Evolutionary conservation across 2,797 vertebrate genomes (phyloP), one percentile per base, ranked within the genome.

Genomic region (Molossus alvarezi): DNA sequence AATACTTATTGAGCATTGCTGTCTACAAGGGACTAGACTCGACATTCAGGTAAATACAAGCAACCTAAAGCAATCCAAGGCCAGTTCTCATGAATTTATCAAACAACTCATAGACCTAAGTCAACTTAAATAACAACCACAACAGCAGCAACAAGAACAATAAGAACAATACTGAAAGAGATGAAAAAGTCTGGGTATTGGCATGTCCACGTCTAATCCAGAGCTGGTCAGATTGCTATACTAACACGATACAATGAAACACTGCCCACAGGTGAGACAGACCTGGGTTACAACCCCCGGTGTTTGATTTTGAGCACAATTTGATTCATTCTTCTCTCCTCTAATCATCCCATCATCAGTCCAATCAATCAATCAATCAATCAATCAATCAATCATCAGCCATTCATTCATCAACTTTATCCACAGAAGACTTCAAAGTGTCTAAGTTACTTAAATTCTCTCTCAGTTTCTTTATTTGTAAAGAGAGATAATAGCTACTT

Each of bases 401-500:
- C 9, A 75, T 6, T 17, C 23, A 37, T 5, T 25, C 37, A 69
- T 55, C 64, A 20, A 18, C 21, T 84, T 77, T 51, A 77, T 45
- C 62, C 79, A 65, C 9, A 25, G 51, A 41, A 82, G 55, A 88
- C 58, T 72, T 83, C 71, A 88, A 62, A 88, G 45, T 27, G n/a
- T n/a, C 33, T 33, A 33, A 83, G 11, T 94, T 60, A 90, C 41
- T 82, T 75, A 79, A n/a, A 48, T 75, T 73, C 1, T 58, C n/a
- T 84, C 29, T 86, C 67, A 45, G 12, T 80, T 81, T 93, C 27
- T 79, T 53, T 75, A 60, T n/a, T 57, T 91, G 13, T 72, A 58
- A 90, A 79, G 17, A 8, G 33, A 82, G 27, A 29, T 71, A 51
- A 80, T 45, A 67, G 18, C 9, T 41, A 64, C 17, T 73, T 48